Evolutionary conservation across 2,797 vertebrate genomes (phyloP), one percentile per base, ranked within the genome.

Genomic region (Sebastes miniatus): DNA sequence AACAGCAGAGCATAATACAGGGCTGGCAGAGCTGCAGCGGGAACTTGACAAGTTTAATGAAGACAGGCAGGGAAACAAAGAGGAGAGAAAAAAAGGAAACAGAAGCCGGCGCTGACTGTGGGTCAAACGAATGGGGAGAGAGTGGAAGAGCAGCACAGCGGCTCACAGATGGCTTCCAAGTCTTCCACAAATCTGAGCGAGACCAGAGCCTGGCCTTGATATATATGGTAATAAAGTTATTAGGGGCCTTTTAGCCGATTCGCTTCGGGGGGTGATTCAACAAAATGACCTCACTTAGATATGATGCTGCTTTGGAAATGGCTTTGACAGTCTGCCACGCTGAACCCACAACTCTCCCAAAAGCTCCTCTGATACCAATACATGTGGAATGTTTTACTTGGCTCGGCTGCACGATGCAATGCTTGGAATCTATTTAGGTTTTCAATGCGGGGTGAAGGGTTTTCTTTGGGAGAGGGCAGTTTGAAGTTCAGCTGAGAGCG

Each of bases 11-110:
- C 75, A 83, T 76, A 93, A 93, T 89, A 73, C 85, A 64, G 50
- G 86, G 81, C 85, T 90, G 86, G 83, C 85, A 79, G 69, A 59
- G 84, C 84, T 86, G 77, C 74, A 74, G 83, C 78, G 62, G 83
- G 73, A 83, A 83, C 86, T 90, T 91, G 91, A 93, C 92, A 91
- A 89, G 88, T 87, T 92, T 90, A 92, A 92, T 92, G 89, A 92
- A 92, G 92, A 94, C 88, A 83, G 87, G 80, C 89, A 85, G 85
- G 72, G 76, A 89, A 85, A 93, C 85, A 90, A 89, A 92, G 86
- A 76, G 67, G 25, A 31, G 50, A 31, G 50, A 32, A 57, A 74
- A 83, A 83, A 74, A 86, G 56, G 76, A 77, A 73, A 79, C 12
- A 85, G 70, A 82, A 84, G 87, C 66, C 11, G n/a, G 62, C 4